phyloP scores from a whole-genome alignment of 2,113 vertebrate species.

The Colius striatus region DNA sequence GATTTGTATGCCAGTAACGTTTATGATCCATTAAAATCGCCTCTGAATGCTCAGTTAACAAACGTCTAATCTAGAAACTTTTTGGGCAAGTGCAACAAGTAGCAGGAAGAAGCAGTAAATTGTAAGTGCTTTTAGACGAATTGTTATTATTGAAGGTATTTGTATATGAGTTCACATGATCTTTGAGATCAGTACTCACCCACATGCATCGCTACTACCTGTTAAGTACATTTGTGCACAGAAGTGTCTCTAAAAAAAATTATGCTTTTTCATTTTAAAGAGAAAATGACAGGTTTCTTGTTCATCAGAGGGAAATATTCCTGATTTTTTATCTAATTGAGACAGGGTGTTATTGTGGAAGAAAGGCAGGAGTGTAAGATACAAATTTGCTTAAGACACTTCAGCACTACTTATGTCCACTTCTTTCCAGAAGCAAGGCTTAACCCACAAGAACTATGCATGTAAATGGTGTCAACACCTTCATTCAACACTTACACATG shows the following conservation, averaged over 20 bases:
- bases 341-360: background rate
- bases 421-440: background rate
- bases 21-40: background rate
- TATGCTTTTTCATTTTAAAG: conserved; percentile 1
- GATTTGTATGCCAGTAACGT: background rate
- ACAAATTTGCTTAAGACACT: background rate
- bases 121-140: conserved; percentile 16
- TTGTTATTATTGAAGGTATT: background rate
- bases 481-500: background rate
- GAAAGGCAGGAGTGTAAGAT: background rate
- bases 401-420: too few species aligned
- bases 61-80: background rate
- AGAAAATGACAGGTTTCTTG: background rate
- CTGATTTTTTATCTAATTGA: background rate
- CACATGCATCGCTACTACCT: background rate
- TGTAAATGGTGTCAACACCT: background rate
- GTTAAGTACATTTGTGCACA: background rate
- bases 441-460: background rate
- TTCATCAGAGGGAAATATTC: background rate
- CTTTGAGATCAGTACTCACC: background rate
- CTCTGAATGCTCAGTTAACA: background rate
- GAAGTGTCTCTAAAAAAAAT: background rate
- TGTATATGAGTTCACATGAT: background rate
- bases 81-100: background rate
- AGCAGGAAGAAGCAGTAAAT: background rate